Evolutionary conservation across 2,797 vertebrate genomes (phyloP), one percentile per base, ranked within the genome.

Genomic region (Eidolon dupreanum): DNA sequence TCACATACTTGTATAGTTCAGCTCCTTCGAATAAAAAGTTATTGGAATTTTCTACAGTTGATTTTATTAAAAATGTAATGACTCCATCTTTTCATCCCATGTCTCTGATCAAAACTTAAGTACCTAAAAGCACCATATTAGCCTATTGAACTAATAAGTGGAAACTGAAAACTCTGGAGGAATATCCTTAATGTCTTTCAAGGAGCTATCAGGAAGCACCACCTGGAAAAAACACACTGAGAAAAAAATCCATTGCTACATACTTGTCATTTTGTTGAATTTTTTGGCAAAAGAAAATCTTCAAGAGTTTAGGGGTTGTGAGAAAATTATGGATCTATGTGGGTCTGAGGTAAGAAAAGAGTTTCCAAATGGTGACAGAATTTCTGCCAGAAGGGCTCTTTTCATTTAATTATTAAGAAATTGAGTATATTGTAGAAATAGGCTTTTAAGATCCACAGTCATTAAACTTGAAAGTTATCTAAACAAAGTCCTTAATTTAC

Each of bases 141-240:
- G 90, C 84, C 0, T 12, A 92, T 17, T 4, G 0, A 92, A 93
- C 81, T 96, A 98, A 11, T 75, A 70, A 96, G 70, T 96, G 66
- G 92, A 79, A 95, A 95, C 79, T 36, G 57, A 86, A 92, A 97
- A 74, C 81, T 95, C 13, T 46, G 43, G 55, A 94, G 92, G 31
- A 66, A 26, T 55, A 19, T 22, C 20, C 51, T 33, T 66, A 95
- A 96, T 31, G 65, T 91, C 94, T 97, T 98, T 97, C 84, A 97
- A 96, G 73, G 65, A 97, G 49, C 73, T 94, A 92, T 95, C 79
- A 96, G 75, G 94, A 70, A 88, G 36, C 4, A 57, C 59, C 66
- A 88, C 93, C 88, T 95, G 96, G 49, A 98, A 97, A 93, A 93
- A 68, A 98, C 36, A 66, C 51, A 93, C 20, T 13, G 5, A 92